Base-by-base conservation (phyloP, 2,888 invertebrate genomes). In the Andrena bicolor region DNA sequence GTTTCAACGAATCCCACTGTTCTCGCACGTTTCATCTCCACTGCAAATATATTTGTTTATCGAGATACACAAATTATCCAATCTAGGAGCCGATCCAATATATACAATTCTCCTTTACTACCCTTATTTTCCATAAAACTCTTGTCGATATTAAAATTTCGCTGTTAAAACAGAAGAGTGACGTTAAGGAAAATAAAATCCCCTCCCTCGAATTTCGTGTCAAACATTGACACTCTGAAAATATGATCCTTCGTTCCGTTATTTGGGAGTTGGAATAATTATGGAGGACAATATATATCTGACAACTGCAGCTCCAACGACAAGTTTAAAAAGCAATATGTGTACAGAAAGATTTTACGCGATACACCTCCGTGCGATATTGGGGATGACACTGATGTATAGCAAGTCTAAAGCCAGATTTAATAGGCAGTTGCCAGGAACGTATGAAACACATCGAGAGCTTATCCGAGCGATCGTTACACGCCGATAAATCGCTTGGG, bases 361-460 rank as follows among this genome's bases (percentile, higher is more conserved):
- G 13, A 28, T 30, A 58, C 35, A 41, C 13, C 16, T 5, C 2
- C 58, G 6, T 16, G 10, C 35, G 58, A 75, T 69, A 58, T 68
- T 68, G 48, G 48, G 58, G 49, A 75, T 68, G 69, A 58, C 74
- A 60, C 60, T 60, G 74, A 75, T 30, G 10, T 60, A 69, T 58
- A 32, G 60, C 23, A 32, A 48, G 72, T 53, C 26, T 35, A 49
- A 60, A 68, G 28, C 53, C 51, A 41, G 64, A 73, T 77, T 80
- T 58, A 70, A 65, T 60, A 65, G 78, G 30, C 64, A 41, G 58
- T 56, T 68, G 26, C 30, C 51, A 53, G 41, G 48, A 69, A 16
- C 28, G n/a, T 30, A 58, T 63, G 69, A 32, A 69, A 61, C 68
- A 60, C 60, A 61, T 35, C 35, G 69, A 35, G n/a, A 61, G 49